phyloP scores from a whole-genome alignment of 2,888 invertebrate species.

The Pterostichus niger region DNA sequence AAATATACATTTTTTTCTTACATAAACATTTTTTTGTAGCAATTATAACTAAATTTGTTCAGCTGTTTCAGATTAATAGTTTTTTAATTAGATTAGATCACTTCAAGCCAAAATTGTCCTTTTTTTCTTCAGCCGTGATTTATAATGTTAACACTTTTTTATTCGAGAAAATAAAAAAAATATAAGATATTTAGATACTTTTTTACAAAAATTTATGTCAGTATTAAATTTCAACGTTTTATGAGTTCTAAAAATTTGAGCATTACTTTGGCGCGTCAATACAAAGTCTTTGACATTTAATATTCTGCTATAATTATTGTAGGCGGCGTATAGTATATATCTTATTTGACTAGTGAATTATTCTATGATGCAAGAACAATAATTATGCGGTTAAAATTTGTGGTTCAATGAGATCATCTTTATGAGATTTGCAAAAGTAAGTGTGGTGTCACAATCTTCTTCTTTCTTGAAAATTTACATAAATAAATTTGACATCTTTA shows the following conservation, averaged over 20 bases:
- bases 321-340: background rate
- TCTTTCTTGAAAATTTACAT: background rate
- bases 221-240: slow-evolving; percentile 33
- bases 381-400: background rate
- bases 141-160: slow-evolving; percentile 40
- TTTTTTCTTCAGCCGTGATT: slow-evolving; percentile 22
- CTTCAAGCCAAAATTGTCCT: background rate
- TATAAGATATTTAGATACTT: background rate
- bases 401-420: slow-evolving; percentile 30
- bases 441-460: background rate
- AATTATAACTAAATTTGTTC: background rate
- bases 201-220: slow-evolving; percentile 4
- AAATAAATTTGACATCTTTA: slow-evolving; percentile 24
- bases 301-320: slow-evolving; percentile 8
- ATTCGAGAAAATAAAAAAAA: slow-evolving; percentile 18
- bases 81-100: slow-evolving; percentile 32
- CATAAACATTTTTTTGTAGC: background rate
- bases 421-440: slow-evolving; percentile 34
- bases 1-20: background rate
- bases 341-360: background rate
- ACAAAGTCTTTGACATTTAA: slow-evolving; percentile 17
- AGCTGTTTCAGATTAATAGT: slow-evolving; percentile 33
- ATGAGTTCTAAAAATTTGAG: slow-evolving; percentile 19
- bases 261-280: background rate
- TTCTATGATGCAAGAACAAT: background rate